These are phyloP conservation scores for Pterocles gutturalis DNA, from an alignment of 2,113 vertebrate species.

Conservation along the genomic window DNA sequence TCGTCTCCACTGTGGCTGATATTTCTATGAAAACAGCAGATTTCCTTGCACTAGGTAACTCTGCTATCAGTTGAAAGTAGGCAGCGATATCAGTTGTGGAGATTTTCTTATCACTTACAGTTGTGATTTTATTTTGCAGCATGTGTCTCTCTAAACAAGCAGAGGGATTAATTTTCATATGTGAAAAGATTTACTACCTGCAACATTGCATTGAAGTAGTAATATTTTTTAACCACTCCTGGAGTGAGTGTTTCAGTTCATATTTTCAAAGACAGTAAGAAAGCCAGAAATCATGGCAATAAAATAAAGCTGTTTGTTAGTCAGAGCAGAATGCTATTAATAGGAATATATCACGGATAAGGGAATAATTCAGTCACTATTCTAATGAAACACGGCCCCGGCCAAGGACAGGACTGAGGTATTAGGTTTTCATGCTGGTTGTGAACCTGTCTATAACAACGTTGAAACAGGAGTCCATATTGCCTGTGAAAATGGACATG, in stretches of 20 bases:
- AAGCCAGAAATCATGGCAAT: conserved; percentile 25
- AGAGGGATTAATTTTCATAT: conserved; percentile 18
- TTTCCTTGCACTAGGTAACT: not conserved
- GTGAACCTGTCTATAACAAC: not conserved
- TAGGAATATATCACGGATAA: not conserved
- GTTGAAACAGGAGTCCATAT: not conserved
- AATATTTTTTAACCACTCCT: conserved; percentile 29
- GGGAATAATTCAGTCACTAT: not conserved
- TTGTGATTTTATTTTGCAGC: not conserved
- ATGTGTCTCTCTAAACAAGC: not conserved
- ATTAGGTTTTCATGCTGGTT: not conserved
- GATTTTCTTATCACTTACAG: not conserved
- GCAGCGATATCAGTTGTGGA: not conserved
- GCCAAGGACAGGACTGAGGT: not conserved
- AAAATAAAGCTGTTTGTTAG: conserved; percentile 27
- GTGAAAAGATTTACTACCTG: conserved; percentile 30
- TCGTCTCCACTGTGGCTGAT: not conserved
- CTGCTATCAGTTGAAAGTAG: not conserved
- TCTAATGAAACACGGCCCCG: not conserved
- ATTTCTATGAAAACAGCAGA: not conserved
- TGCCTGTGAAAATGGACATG: not conserved
- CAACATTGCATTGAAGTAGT: not conserved
- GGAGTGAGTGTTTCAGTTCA: not conserved
- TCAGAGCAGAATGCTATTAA: not conserved
- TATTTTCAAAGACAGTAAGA: conserved; percentile 35